Evolutionary conservation across 2,888 invertebrate species (phyloP).

Genomic region (Phymatocera aterrima): DNA sequence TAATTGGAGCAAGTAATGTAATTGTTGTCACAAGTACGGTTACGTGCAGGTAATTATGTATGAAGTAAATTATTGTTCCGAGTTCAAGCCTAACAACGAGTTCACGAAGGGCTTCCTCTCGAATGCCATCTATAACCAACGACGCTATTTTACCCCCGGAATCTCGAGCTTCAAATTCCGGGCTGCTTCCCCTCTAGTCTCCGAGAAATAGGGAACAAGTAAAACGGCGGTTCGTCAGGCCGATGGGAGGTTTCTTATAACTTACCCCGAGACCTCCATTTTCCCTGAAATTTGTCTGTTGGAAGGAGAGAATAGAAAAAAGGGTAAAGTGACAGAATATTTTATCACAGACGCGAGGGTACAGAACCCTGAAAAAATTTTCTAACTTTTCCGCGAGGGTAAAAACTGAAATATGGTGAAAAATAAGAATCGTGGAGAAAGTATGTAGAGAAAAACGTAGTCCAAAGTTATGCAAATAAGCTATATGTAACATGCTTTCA

Average conservation of each 20-base stretch:
- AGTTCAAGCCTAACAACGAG: conserved; percentile 27
- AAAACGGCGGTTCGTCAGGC: background rate
- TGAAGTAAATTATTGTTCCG: conserved; percentile 22
- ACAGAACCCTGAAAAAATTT: no score
- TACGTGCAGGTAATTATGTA: no score
- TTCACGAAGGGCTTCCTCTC: conserved; percentile 19
- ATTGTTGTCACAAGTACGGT: no score
- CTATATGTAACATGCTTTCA: no score
- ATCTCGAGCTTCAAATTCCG: background rate
- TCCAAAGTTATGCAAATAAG: no score
- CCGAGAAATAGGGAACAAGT: background rate
- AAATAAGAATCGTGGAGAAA: no score
- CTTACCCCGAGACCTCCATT: background rate
- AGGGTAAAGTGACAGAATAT: background rate
- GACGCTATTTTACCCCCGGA: conserved; percentile 18
- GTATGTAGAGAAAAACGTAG: no score
- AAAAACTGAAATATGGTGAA: no score
- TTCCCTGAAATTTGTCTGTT: background rate
- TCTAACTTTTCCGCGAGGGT: no score
- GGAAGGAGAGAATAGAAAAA: background rate
- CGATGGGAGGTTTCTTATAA: background rate
- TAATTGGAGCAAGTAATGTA: no score
- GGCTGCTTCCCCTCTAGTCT: background rate
- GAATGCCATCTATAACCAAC: conserved; percentile 4
- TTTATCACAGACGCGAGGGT: no score